phyloP scores from a whole-genome alignment of 2,113 vertebrate species.

The Neomonachus schauinslandi region DNA sequence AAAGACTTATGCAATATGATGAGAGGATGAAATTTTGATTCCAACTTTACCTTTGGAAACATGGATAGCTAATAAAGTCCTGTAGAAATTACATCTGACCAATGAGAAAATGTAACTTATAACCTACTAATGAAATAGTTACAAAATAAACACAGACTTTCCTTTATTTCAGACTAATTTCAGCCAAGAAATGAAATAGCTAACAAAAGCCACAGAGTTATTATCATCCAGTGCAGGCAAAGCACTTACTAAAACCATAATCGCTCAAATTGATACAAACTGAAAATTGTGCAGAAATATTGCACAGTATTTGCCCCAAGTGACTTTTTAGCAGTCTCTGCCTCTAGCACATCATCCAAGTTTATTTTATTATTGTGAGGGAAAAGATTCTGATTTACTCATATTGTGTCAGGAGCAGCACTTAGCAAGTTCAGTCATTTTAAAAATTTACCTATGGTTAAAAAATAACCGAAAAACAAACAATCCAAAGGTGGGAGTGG shows the following conservation, averaged over 20 bases:
- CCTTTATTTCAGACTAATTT: slow-evolving; percentile 41
- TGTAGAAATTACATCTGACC: neutral
- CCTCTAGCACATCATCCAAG: neutral
- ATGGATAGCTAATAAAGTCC: slow-evolving; percentile 5
- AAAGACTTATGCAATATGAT: neutral
- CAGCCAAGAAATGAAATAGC: slow-evolving; percentile 53
- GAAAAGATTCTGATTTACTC: slow-evolving; percentile 17
- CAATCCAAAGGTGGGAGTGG: neutral
- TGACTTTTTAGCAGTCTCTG: neutral
- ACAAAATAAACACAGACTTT: slow-evolving; percentile 59
- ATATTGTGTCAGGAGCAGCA: neutral
- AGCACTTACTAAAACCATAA: slow-evolving; percentile 35
- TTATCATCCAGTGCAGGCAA: neutral
- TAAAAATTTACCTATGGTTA: neutral
- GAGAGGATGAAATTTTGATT: slow-evolving; percentile 37
- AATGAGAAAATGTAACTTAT: slow-evolving; percentile 39
- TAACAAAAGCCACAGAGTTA: slow-evolving; percentile 47
- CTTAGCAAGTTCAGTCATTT: slow-evolving; percentile 25
- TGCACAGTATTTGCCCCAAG: slow-evolving; percentile 15
- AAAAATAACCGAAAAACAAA: slow-evolving; percentile 24
- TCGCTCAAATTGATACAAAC: neutral
- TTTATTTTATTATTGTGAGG: slow-evolving; percentile 49
- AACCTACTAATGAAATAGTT: slow-evolving; percentile 43
- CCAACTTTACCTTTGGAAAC: slow-evolving; percentile 37
- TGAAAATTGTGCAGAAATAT: slow-evolving; percentile 26